Percentiles rank a stretch among this genome's conserved stretches.
Evolutionary conservation across 2,888 invertebrate species (phyloP).

Genomic region (Sialis lutaria): DNA sequence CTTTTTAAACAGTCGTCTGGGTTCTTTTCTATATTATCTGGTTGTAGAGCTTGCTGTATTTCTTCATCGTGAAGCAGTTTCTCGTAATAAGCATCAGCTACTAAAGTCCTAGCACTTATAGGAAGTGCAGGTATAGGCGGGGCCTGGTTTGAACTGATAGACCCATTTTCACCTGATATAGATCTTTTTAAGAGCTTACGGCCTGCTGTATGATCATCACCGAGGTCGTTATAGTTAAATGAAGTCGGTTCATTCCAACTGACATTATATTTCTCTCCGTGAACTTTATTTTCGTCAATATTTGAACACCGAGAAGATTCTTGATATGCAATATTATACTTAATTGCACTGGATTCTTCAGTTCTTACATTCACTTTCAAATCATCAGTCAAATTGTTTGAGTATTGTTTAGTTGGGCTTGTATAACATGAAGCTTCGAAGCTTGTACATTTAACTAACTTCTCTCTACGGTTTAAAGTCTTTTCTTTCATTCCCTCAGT

Average conservation of each 20-base stretch:
- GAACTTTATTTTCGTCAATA: not conserved
- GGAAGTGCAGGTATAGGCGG: slow-evolving; percentile 30
- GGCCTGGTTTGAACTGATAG: slow-evolving; percentile 7
- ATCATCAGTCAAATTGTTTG: not conserved
- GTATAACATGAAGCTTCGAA: slow-evolving; percentile 30
- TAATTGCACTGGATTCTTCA: not conserved
- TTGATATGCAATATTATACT: not conserved
- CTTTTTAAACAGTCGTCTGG: slow-evolving; percentile 86
- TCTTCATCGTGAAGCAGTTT: slow-evolving; percentile 62
- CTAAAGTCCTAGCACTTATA: slow-evolving; percentile 38
- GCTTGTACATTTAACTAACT: slow-evolving; percentile 19
- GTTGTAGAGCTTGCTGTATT: slow-evolving; percentile 62
- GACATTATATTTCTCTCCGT: not conserved
- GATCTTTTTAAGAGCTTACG: slow-evolving; percentile 4
- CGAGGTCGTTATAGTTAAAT: slow-evolving; percentile 1
- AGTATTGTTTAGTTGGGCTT: slow-evolving; percentile 21
- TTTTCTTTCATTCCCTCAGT: slow-evolving; percentile 28
- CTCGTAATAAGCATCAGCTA: slow-evolving; percentile 68
- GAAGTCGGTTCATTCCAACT: not conserved
- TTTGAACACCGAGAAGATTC: not conserved
- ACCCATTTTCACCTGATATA: slow-evolving; percentile 5
- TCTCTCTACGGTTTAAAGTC: slow-evolving; percentile 17
- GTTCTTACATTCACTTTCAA: not conserved
- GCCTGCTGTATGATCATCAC: slow-evolving; percentile 3
- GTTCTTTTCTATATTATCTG: slow-evolving; percentile 67